phyloP scores from a whole-genome alignment of 2,113 vertebrate species.

The Lophochroa leadbeateri region DNA sequence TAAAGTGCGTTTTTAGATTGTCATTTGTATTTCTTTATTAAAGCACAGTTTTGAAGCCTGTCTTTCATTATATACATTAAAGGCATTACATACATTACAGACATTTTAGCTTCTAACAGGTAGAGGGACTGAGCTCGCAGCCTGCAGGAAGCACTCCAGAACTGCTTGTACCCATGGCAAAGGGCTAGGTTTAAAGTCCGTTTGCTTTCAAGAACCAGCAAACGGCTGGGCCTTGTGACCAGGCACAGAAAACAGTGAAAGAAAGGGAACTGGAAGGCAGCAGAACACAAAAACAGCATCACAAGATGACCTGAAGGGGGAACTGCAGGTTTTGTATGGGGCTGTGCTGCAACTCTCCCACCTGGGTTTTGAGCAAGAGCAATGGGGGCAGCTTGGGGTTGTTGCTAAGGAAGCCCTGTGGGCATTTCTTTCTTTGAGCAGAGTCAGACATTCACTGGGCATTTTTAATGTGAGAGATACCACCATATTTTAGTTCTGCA shows the following conservation, averaged over 20 bases:
- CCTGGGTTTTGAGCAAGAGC: background rate
- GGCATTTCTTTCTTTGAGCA: background rate
- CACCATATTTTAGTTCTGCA: background rate
- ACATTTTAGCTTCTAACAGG: background rate
- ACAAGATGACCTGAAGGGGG: background rate
- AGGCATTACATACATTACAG: background rate
- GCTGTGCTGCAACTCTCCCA: background rate
- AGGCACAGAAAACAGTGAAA: background rate
- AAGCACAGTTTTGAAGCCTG: background rate
- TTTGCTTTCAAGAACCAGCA: background rate
- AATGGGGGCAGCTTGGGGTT: background rate
- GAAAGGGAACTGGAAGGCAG: background rate
- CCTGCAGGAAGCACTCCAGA: accelerated
- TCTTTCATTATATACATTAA: background rate
- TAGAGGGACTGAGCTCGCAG: background rate
- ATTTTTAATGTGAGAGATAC: background rate
- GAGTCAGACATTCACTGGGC: background rate
- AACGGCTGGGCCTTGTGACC: accelerated
- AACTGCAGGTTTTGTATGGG: background rate
- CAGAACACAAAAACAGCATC: background rate
- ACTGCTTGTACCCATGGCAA: background rate
- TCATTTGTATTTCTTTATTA: conserved; percentile 52
- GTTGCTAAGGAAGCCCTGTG: background rate
- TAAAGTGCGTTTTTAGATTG: conserved; percentile 61
- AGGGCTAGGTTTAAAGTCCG: background rate